Evolutionary conservation across 2,888 invertebrate species (phyloP).

Genomic region (Heliconius ismenius): DNA sequence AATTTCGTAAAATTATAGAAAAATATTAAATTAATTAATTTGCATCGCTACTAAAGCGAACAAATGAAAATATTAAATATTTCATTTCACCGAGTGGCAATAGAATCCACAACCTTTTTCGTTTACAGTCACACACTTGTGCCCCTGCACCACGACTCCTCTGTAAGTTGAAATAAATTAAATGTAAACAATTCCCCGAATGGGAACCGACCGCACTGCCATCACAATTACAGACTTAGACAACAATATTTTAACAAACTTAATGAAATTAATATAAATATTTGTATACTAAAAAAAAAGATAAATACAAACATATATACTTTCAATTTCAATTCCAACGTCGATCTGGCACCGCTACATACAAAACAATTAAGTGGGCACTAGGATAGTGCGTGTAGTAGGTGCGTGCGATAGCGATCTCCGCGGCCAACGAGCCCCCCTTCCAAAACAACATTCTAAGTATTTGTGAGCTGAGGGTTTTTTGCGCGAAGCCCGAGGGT

Average conservation of each 20-base stretch:
- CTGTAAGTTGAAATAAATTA: no score
- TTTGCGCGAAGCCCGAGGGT: slow-evolving; percentile 80
- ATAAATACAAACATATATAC: background rate
- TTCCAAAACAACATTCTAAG: slow-evolving; percentile 77
- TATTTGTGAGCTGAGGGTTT: slow-evolving; percentile 79
- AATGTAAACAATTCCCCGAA: background rate
- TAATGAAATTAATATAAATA: background rate
- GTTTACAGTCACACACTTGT: no score
- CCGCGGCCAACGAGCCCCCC: slow-evolving; percentile 59
- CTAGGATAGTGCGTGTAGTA: slow-evolving; percentile 80
- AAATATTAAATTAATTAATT: background rate
- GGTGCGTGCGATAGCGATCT: slow-evolving; percentile 82
- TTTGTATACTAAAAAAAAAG: background rate
- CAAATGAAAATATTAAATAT: no score
- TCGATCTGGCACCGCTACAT: slow-evolving; percentile 53
- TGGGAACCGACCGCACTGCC: background rate
- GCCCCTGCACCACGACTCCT: no score
- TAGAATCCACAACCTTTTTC: no score
- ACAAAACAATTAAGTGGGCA: slow-evolving; percentile 79
- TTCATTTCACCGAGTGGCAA: no score
- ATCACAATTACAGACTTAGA: background rate
- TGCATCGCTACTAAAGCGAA: no score
- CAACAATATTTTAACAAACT: background rate
- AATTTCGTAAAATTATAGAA: background rate
- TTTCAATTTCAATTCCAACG: slow-evolving; percentile 35